A percentile compares a stretch with the other conserved stretches of the same genome.
These are phyloP conservation scores for Phrynocephalus vlangalii DNA, from an alignment of 2,797 vertebrate species.

Conservation along the genomic window DNA sequence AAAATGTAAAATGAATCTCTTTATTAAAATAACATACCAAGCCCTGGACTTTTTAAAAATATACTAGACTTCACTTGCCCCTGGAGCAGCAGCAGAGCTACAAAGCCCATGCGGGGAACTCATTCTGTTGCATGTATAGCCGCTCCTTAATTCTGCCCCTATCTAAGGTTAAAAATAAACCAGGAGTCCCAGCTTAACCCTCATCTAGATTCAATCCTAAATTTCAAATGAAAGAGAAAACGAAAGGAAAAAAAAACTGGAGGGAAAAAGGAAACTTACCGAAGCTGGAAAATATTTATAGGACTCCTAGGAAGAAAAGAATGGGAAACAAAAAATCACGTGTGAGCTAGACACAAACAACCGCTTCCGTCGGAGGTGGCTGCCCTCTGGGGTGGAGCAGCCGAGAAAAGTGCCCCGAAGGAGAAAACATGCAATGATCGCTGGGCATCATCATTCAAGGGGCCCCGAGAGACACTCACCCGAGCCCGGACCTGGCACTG, in stretches of 20 bases:
- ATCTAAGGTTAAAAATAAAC: slow-evolving; percentile 15
- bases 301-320: slow-evolving; percentile 70
- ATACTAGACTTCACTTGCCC: not conserved
- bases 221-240: slow-evolving; percentile 13
- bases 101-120: not conserved
- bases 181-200: slow-evolving; percentile 43
- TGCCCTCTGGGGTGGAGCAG: slow-evolving; percentile 24
- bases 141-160: slow-evolving; percentile 54
- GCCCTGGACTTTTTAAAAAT: not conserved
- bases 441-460: not conserved
- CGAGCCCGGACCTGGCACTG: slow-evolving; percentile 94
- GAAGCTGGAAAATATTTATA: slow-evolving; percentile 80
- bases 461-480: slow-evolving; percentile 74
- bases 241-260: not conserved
- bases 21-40: not conserved
- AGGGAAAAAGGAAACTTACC: slow-evolving; percentile 69
- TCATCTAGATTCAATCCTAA: slow-evolving; percentile 51
- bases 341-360: slow-evolving; percentile 48
- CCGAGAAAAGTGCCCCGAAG: slow-evolving; percentile 10
- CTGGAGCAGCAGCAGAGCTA: not conserved
- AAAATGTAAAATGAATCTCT: not conserved
- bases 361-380: slow-evolving; percentile 22
- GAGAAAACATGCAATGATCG: slow-evolving; percentile 21
- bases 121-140: not conserved
- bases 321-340: slow-evolving; percentile 55